Conservation (phyloP, 1,140 invertebrate genomes). For the Dendrolimus punctatus region DNA sequence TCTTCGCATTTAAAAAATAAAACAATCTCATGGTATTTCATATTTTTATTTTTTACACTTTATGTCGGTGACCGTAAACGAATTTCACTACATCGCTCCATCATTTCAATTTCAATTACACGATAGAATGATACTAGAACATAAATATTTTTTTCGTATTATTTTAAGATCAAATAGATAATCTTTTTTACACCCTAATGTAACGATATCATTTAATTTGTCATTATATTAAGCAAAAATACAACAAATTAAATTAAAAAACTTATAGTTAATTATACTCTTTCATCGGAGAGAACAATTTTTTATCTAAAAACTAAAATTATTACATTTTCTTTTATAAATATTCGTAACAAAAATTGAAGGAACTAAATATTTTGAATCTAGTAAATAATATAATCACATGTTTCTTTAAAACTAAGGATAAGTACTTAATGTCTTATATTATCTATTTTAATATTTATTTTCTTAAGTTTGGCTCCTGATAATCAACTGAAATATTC, state of each 20-base stretch:
- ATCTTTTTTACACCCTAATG: slow-evolving; percentile 71
- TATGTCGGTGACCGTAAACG: slow-evolving; percentile 68
- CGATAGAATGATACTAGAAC: slow-evolving; percentile 70
- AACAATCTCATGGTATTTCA: slow-evolving; percentile 60
- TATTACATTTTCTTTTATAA: slow-evolving; percentile 62
- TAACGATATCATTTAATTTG: slow-evolving; percentile 70
- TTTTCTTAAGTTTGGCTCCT: slow-evolving; percentile 64
- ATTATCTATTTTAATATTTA: slow-evolving; percentile 42
- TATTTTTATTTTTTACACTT: slow-evolving; percentile 69
- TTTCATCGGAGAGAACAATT: slow-evolving; percentile 64
- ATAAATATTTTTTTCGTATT: slow-evolving; percentile 69
- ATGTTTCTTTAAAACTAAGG: slow-evolving; percentile 53
- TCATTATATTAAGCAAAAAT: slow-evolving; percentile 64
- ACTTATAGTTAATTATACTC: slow-evolving; percentile 65
- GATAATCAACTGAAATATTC: slow-evolving; percentile 20
- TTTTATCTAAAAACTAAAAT: slow-evolving; percentile 52
- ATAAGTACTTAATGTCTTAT: slow-evolving; percentile 44
- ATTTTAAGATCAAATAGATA: slow-evolving; percentile 71
- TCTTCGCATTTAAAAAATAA: slow-evolving; percentile 30
- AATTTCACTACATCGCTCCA: slow-evolving; percentile 68
- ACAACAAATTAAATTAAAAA: slow-evolving; percentile 69
- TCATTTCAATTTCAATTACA: slow-evolving; percentile 65
- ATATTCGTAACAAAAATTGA: slow-evolving; percentile 67
- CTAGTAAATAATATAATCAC: slow-evolving; percentile 64
- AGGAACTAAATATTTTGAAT: slow-evolving; percentile 69